phyloP scores from a whole-genome alignment of 2,797 vertebrate species.

The Bradypodion ventrale region DNA sequence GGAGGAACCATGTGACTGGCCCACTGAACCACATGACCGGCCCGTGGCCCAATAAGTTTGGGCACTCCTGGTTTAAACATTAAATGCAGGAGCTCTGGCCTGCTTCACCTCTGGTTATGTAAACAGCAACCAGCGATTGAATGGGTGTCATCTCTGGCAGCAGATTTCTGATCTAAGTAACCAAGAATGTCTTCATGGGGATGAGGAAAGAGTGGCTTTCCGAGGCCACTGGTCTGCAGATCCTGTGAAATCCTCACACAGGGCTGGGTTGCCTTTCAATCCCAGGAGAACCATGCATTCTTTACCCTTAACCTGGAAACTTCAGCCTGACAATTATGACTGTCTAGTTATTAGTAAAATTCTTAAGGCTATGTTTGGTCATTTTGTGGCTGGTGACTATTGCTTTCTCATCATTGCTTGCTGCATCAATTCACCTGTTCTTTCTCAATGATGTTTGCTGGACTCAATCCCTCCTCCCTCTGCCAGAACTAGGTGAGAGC shows the following conservation, averaged over 20 bases:
- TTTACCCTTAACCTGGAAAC: background rate
- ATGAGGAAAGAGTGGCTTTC: background rate
- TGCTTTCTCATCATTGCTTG: background rate
- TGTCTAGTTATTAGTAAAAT: background rate
- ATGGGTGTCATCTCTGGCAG: constrained; percentile 27
- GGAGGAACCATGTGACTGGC: no score
- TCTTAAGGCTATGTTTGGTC: background rate
- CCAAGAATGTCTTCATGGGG: fast-evolving
- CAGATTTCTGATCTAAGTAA: constrained; percentile 13
- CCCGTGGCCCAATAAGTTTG: no score
- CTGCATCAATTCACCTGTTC: background rate
- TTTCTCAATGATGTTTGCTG: background rate
- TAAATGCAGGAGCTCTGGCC: background rate
- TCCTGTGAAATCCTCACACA: background rate
- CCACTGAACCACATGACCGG: no score
- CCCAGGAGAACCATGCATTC: background rate
- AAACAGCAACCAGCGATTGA: background rate
- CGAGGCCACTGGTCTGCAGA: background rate
- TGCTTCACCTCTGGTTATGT: background rate
- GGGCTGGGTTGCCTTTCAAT: background rate
- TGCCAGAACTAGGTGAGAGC: background rate
- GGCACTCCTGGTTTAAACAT: background rate
- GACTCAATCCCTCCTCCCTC: background rate
- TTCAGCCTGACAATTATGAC: constrained; percentile 48
- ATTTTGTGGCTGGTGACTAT: fast-evolving